These are phyloP conservation scores for Taenaris catops DNA, from an alignment of 2,888 invertebrate genomes.

Conservation along the genomic window DNA sequence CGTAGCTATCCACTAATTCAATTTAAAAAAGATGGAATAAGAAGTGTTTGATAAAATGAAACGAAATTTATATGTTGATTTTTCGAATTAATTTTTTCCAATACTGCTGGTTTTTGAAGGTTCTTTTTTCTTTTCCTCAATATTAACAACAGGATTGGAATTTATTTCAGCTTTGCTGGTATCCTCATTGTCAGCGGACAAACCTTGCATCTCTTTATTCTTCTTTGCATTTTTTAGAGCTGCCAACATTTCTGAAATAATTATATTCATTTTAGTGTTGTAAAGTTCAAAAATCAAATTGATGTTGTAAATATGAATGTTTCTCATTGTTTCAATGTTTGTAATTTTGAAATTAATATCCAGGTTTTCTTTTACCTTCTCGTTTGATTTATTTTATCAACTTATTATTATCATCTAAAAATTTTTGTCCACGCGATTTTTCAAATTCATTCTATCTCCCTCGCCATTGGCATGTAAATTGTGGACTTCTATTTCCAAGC, in stretches of 20 bases:
- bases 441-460: no score
- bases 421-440: no score
- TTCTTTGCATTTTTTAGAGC: constrained; percentile 58
- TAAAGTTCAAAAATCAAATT: no score
- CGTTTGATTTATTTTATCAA: not conserved
- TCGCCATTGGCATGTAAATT: no score
- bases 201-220: constrained; percentile 34
- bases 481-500: no score
- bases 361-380: not conserved
- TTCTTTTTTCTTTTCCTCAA: constrained; percentile 2
- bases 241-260: constrained; percentile 51
- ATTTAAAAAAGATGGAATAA: no score
- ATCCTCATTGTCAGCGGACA: constrained; percentile 15
- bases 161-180: not conserved
- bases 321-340: not conserved
- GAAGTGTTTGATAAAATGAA: no score
- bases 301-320: no score
- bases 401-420: no score
- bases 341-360: not conserved
- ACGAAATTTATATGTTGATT: not conserved
- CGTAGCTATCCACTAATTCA: no score
- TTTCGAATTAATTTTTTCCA: not conserved
- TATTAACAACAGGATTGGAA: not conserved
- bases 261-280: not conserved
- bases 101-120: not conserved